Evolutionary conservation across 1,140 invertebrate species (phyloP).

Genomic region (Psix sp.): DNA sequence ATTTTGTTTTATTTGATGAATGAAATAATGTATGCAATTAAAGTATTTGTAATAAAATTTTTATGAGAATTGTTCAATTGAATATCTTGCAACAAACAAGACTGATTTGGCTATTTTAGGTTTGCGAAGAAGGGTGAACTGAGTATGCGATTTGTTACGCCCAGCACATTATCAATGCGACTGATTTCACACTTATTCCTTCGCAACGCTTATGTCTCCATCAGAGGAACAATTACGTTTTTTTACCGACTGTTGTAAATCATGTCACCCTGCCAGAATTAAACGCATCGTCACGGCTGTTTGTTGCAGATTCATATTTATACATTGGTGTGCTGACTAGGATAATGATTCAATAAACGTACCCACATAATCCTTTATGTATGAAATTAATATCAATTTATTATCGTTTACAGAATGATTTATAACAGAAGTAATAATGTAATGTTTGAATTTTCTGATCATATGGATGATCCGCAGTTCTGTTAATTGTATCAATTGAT

Average conservation of each 20-base stretch:
- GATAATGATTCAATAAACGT: slow-evolving; percentile 52
- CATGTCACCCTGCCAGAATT: slow-evolving; percentile 58
- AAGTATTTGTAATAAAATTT: too few relatives aligned
- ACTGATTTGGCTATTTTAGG: slow-evolving; percentile 43
- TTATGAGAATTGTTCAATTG: too few relatives aligned
- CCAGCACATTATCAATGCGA: slow-evolving; percentile 71
- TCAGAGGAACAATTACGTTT: slow-evolving; percentile 69
- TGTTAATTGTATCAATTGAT: too few relatives aligned
- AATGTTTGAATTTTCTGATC: background rate
- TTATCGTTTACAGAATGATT: slow-evolving; percentile 23
- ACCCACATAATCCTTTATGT: slow-evolving; percentile 39
- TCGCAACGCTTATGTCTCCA: slow-evolving; percentile 71
- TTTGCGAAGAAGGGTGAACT: slow-evolving; percentile 36
- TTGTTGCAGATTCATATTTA: slow-evolving; percentile 63
- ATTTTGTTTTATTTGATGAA: too few relatives aligned
- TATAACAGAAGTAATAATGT: background rate
- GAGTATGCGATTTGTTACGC: slow-evolving; percentile 28
- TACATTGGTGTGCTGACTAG: slow-evolving; percentile 17
- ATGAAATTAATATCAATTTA: slow-evolving; percentile 44
- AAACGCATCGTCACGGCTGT: slow-evolving; percentile 67
- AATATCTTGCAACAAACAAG: slow-evolving; percentile 60
- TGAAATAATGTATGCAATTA: too few relatives aligned
- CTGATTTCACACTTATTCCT: slow-evolving; percentile 76
- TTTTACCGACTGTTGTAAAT: slow-evolving; percentile 68
- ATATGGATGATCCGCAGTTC: too few relatives aligned